These are phyloP conservation scores for Austrofundulus limnaeus DNA, from an alignment of 2,113 vertebrate species.

Conservation along the genomic window DNA sequence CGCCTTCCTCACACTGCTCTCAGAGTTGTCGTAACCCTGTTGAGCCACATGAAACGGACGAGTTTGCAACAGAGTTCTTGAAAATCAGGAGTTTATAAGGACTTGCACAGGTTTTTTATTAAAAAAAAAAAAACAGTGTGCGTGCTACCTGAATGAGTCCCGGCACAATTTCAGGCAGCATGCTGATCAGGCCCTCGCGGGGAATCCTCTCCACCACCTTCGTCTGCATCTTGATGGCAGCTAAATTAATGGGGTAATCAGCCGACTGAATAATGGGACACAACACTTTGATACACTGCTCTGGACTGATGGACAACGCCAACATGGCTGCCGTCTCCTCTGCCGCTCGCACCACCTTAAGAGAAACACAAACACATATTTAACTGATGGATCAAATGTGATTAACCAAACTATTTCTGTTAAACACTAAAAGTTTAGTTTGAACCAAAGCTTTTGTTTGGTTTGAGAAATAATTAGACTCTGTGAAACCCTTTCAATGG, in stretches of 20 bases:
- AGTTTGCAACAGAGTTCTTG: slow-evolving; percentile 10
- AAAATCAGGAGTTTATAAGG: background rate
- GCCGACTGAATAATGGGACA: slow-evolving; percentile 97
- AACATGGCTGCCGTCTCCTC: slow-evolving; percentile 93
- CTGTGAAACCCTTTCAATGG: too few relatives aligned
- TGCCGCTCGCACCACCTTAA: slow-evolving; percentile 91
- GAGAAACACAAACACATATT: slow-evolving; percentile 16
- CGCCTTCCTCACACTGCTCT: slow-evolving; percentile 97
- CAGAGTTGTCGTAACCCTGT: slow-evolving; percentile 96
- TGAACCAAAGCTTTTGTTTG: too few relatives aligned
- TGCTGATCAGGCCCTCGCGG: slow-evolving; percentile 84
- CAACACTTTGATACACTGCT: slow-evolving; percentile 96
- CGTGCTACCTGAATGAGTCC: slow-evolving; percentile 81
- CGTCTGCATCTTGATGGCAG: slow-evolving; percentile 97
- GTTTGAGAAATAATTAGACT: background rate
- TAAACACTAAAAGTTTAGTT: background rate
- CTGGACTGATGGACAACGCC: slow-evolving; percentile 92
- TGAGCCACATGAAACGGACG: slow-evolving; percentile 41
- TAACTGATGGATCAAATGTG: too few relatives aligned
- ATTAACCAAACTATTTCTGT: too few relatives aligned
- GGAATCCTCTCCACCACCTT: slow-evolving; percentile 93
- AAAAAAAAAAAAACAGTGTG: too few relatives aligned
- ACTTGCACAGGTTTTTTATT: too few relatives aligned
- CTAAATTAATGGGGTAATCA: slow-evolving; percentile 94
- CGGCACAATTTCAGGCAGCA: slow-evolving; percentile 94